Evolutionary conservation across 2,113 vertebrate species (phyloP), one percentile per base, ranked within the genome.

Genomic region (Pheucticus melanocephalus): DNA sequence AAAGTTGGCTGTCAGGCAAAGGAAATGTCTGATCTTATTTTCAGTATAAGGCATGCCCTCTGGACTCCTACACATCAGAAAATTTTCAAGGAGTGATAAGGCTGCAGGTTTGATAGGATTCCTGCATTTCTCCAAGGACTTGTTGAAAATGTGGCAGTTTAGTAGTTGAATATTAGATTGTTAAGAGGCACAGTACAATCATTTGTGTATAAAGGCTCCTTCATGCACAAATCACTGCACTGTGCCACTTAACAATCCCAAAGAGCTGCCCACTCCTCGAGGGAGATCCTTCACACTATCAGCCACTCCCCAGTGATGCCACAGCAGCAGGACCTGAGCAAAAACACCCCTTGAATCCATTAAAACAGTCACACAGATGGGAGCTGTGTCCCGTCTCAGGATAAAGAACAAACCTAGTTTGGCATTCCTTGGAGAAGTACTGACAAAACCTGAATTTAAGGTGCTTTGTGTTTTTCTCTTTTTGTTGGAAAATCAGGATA

Each of bases 11-110:
- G 92, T 93, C 82, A 94, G 92, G 82, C 70, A 93, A 91, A 93
- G 92, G 92, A 93, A 95, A 82, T 37, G 70, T 44, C 82, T 94
- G 94, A 89, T 94, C 82, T 91, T 91, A 69, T 91, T 96, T 91
- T 85, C 82, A 87, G 19, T 82, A 53, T 68, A 42, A 91, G 94
- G 57, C 48, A 37, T 93, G 84, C 56, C 90, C 92, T 90, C 73
- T 90, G 82, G 84, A 72, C 78, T 95, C 48, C 73, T 2, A 10
- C 65, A 65, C 2, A 0, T 51, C 90, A 75, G 78, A 69, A 60
- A 65, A 87, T 79, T 92, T 90, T 78, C 63, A 57, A 72, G 82
- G 61, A 88, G 45, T 44, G 75, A 76, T 88, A 95, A 96, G 71
- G 82, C 82, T 76, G 63, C 65, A 40, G 48, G 82, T 94, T 76